These are phyloP conservation scores for Riparia riparia DNA, from an alignment of 2,113 vertebrate species.

Conservation along the genomic window DNA sequence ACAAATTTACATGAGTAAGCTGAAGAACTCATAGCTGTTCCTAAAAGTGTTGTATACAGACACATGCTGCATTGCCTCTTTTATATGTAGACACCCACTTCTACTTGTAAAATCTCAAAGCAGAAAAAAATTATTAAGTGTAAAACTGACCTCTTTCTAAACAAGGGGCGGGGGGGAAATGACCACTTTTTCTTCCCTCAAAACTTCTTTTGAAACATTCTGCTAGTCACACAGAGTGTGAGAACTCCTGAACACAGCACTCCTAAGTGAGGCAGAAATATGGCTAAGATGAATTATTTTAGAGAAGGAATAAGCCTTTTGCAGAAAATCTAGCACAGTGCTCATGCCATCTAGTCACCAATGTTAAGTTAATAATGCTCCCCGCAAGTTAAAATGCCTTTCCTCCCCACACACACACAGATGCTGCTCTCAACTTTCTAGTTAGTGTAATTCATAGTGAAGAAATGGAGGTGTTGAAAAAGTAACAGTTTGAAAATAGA, in stretches of 20 bases:
- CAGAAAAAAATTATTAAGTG: not conserved
- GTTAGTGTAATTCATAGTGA: not conserved
- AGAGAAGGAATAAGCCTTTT: not conserved
- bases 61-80: not conserved
- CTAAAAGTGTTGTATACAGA: not conserved
- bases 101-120: not conserved
- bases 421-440: not conserved
- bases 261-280: not conserved
- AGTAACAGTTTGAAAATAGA: not conserved
- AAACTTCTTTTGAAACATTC: not conserved
- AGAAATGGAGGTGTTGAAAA: not conserved
- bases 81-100: not conserved
- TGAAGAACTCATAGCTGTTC: not conserved
- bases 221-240: not conserved
- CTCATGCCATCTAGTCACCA: not conserved
- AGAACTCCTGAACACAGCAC: not conserved
- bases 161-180: not conserved
- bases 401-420: not conserved
- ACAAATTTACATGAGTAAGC: not conserved
- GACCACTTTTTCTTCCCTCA: not conserved
- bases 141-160: not conserved
- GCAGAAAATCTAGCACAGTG: not conserved
- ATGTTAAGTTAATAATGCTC: not conserved
- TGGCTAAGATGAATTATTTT: not conserved
- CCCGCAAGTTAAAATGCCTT: not conserved